Percentiles rank a stretch among this genome's conserved stretches.
Conservation (phyloP, 1,140 invertebrate species). For the Lepidostoma basale region DNA sequence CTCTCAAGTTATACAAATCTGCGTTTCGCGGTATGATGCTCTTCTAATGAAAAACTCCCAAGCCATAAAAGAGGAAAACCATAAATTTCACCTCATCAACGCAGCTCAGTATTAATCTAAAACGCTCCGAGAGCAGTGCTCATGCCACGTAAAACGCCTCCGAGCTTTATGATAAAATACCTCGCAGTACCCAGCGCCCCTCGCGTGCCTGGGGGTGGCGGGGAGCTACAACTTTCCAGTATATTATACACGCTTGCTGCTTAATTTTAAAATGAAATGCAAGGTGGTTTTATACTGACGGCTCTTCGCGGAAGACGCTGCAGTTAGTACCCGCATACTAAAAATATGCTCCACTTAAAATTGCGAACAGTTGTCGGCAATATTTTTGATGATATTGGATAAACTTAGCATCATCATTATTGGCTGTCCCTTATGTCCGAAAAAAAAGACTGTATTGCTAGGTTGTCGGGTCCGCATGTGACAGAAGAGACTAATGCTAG, state of each 20-base stretch:
- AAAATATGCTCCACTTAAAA: too few species aligned
- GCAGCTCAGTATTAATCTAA: constrained; percentile 19
- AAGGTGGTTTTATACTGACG: constrained; percentile 45
- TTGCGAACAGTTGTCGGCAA: too few species aligned
- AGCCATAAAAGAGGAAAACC: not conserved
- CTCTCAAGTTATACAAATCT: too few species aligned
- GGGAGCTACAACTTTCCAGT: constrained; percentile 38
- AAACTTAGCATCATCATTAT: too few species aligned
- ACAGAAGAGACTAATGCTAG: too few species aligned
- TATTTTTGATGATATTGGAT: too few species aligned
- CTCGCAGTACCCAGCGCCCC: constrained; percentile 14
- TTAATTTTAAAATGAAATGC: constrained; percentile 47
- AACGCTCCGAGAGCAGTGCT: constrained; percentile 13
- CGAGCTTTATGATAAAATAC: constrained; percentile 28
- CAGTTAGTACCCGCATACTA: constrained; percentile 29
- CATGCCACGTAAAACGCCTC: constrained; percentile 39
- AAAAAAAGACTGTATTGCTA: too few species aligned
- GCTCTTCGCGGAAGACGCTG: not conserved
- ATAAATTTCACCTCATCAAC: constrained; percentile 28
- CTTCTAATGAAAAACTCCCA: constrained; percentile 5
- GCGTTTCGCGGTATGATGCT: too few species aligned
- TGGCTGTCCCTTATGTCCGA: too few species aligned
- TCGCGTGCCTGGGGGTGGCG: not conserved
- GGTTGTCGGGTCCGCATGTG: too few species aligned
- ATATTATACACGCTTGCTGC: constrained; percentile 44